Conservation (phyloP, 2,113 vertebrate genomes). For the Heptranchias perlo region DNA sequence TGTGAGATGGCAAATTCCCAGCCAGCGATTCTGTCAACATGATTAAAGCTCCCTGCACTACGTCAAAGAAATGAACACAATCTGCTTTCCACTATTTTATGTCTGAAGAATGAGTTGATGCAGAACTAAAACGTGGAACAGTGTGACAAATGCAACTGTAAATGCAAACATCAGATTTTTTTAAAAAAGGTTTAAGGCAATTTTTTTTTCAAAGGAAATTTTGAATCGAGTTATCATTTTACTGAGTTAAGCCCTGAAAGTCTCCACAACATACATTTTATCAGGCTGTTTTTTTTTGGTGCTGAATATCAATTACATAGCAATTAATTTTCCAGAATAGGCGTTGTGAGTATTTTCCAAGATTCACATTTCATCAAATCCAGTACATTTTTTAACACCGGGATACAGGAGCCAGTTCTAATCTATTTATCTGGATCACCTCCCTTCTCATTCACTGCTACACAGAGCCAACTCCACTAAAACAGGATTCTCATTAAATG, state of each 20-base stretch:
- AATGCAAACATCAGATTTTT: background rate
- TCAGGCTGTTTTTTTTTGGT: background rate
- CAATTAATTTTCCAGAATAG: background rate
- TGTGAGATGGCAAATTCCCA: background rate
- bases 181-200: background rate
- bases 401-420: background rate
- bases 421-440: background rate
- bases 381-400: background rate
- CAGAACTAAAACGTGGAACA: constrained; percentile 22
- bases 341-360: background rate
- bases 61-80: constrained; percentile 14
- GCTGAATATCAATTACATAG: background rate
- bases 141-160: constrained; percentile 17
- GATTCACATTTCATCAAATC: background rate
- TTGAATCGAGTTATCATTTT: background rate
- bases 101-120: constrained; percentile 24
- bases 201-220: constrained; percentile 1
- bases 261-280: background rate
- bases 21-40: constrained; percentile 4
- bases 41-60: constrained; percentile 18
- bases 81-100: constrained; percentile 29
- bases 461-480: background rate
- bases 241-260: background rate
- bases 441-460: background rate
- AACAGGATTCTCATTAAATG: background rate